Conservation (phyloP, 2,797 vertebrate species). For the Valencia hispanica region DNA sequence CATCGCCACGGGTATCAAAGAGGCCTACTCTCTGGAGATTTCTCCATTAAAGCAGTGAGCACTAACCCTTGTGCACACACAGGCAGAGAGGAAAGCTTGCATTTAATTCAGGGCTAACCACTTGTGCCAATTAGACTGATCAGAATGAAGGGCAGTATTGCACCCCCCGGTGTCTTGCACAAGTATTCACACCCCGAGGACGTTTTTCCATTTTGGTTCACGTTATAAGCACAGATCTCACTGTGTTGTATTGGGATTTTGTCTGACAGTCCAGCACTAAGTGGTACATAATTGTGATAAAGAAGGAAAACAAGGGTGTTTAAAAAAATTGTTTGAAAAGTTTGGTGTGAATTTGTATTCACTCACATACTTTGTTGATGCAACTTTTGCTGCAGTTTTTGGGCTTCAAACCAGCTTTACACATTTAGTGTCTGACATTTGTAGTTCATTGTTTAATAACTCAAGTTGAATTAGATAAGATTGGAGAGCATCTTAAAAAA, state of each 20-base stretch:
- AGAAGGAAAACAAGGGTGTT: background rate
- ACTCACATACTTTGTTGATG: background rate
- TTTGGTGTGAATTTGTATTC: background rate
- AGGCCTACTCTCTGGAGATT: conserved; percentile 79
- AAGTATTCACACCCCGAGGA: background rate
- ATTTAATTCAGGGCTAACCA: conserved; percentile 49
- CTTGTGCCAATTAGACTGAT: conserved; percentile 41
- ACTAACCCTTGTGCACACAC: conserved; percentile 57
- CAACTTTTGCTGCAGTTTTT: background rate
- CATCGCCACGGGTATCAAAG: conserved; percentile 83
- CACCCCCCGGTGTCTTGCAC: background rate
- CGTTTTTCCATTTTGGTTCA: background rate
- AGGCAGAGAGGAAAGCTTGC: conserved; percentile 24
- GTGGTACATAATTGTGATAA: background rate
- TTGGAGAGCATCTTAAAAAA: background rate
- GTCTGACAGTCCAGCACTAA: background rate
- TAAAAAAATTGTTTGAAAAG: background rate
- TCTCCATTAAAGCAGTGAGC: conserved; percentile 80
- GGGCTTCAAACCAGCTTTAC: background rate
- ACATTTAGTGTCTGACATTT: background rate
- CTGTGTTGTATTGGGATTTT: background rate
- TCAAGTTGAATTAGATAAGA: background rate
- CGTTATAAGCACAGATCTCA: background rate
- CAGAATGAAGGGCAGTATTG: conserved; percentile 6
- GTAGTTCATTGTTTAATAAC: background rate